Evolutionary conservation across 2,888 invertebrate species (phyloP), one percentile per base, ranked within the genome.

Genomic region (Meliscaeva auricollis): DNA sequence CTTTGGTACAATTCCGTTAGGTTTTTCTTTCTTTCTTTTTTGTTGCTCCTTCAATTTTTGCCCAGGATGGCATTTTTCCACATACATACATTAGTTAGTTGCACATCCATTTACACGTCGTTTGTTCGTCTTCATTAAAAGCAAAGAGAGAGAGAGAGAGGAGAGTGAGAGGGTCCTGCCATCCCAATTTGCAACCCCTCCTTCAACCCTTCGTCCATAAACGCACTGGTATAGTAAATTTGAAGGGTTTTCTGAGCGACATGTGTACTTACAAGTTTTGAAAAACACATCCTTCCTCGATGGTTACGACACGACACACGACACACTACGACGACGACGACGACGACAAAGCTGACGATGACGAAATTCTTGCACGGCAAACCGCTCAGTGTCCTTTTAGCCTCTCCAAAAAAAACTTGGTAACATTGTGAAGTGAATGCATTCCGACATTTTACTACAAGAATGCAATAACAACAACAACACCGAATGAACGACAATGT

Each of bases 161-260:
- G 32, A 13, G 32, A 11, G 11, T 7, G 56, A 11, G 11, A 13
- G 56, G 17, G 7, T 56, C 32, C 32, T 35, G 15, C 1, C 11
- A 38, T 11, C 9, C 38, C 38, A 35, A 1, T 9, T 13, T 50
- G 5, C 26, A 2, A 20, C 56, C 9, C 2, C 44, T 26, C 22
- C 22, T 3, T n/a, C n/a, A n/a, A n/a, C n/a, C n/a, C 15, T 22
- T 60, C 15, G 15, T 30, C 26, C 13, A 68, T 26, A 30, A 30
- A 66, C 13, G 11, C 64, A 32, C 46, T 17, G 30, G n/a, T 17
- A 66, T 44, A 62, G 76, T 76, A 66, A 79, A 72, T 80, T 80
- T 85, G 75, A 76, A 85, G 81, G 77, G 81, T 69, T 77, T 75
- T 80, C 68, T 76, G 73, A 85, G 80, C 81, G 81, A 81, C 85